phyloP scores from a whole-genome alignment of 2,797 vertebrate genomes.

The Podargus strigoides region DNA sequence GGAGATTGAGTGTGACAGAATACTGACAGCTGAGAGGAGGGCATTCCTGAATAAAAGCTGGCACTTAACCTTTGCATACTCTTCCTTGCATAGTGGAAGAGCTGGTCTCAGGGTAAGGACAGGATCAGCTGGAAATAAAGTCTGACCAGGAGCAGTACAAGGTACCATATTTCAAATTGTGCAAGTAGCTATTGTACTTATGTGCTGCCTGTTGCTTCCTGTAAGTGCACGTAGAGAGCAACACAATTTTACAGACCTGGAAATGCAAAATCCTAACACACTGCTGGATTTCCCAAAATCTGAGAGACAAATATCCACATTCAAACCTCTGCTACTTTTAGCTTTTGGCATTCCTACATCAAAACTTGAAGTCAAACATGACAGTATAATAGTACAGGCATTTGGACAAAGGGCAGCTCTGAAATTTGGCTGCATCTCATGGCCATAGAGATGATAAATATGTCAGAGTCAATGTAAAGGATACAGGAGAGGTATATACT shows the following conservation, averaged over 20 bases:
- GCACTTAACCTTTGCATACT: not conserved
- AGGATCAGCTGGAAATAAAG: not conserved
- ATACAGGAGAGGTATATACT: not conserved
- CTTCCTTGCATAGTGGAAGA: not conserved
- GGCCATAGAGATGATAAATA: not conserved
- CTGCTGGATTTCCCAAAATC: not conserved
- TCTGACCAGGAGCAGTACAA: not conserved
- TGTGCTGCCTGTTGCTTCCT: not conserved
- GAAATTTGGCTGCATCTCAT: not conserved
- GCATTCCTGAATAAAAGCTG: not conserved
- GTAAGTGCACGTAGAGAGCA: not conserved
- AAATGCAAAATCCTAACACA: not conserved
- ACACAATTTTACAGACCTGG: not conserved
- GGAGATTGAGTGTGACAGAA: not conserved
- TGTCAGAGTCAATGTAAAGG: not conserved
- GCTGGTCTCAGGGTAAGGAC: not conserved
- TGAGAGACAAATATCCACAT: not conserved
- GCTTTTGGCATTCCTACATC: not conserved
- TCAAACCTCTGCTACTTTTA: not conserved
- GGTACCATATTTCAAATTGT: not conserved
- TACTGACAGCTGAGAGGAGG: not conserved
- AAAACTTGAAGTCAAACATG: not conserved
- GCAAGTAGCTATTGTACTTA: fast-evolving
- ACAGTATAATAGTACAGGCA: not conserved
- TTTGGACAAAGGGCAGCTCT: not conserved